A percentile compares a stretch with the other conserved stretches of the same genome.
phyloP scores from a whole-genome alignment of 2,797 vertebrate genomes.

The Enteromius fasciolatus region DNA sequence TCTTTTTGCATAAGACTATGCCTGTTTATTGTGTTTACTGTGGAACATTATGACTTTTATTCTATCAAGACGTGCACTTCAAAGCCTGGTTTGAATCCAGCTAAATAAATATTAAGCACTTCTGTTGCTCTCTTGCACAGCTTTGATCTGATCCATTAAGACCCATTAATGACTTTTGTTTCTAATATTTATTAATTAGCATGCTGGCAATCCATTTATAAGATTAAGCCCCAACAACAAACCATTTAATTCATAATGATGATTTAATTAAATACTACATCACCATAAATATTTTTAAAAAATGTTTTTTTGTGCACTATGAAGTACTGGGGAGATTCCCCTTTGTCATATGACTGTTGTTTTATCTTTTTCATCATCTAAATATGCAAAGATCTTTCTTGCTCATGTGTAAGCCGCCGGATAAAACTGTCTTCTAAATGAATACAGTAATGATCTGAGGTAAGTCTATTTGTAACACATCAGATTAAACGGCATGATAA shows the following conservation, averaged over 20 bases:
- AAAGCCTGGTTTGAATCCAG: slow-evolving; percentile 9
- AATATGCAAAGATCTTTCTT: not conserved
- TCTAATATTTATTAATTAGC: not conserved
- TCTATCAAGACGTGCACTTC: slow-evolving; percentile 9
- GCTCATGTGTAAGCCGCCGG: not conserved
- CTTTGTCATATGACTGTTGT: not conserved
- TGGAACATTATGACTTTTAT: slow-evolving; percentile 20
- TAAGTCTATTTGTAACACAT: not conserved
- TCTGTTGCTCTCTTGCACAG: not conserved
- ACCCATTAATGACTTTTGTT: not conserved
- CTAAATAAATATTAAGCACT: slow-evolving; percentile 13
- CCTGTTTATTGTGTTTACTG: not conserved
- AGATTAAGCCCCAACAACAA: not conserved
- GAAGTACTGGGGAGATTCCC: not conserved
- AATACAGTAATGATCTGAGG: not conserved
- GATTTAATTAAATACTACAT: not conserved
- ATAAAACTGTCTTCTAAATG: not conserved
- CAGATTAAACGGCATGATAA: not conserved
- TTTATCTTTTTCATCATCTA: not conserved
- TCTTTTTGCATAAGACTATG: not conserved
- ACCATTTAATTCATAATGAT: not conserved
- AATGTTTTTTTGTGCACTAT: not conserved
- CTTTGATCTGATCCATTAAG: slow-evolving; percentile 32
- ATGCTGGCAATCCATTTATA: not conserved
- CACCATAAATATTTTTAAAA: not conserved